phyloP scores from a whole-genome alignment of 2,888 invertebrate genomes.

The Pardosa pseudoannulata region DNA sequence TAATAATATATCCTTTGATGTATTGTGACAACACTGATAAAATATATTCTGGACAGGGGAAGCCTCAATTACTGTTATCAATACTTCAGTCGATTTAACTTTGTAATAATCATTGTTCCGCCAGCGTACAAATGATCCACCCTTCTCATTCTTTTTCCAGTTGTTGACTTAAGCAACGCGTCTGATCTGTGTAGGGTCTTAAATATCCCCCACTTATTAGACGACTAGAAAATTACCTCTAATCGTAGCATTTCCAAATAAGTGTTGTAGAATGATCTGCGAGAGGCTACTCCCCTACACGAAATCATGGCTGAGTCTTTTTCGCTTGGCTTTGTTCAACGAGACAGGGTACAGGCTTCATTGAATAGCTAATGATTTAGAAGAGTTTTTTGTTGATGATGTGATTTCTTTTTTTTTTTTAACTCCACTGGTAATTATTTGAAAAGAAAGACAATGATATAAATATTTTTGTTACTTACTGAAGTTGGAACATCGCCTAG shows the following conservation, averaged over 20 bases:
- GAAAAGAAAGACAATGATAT: background rate
- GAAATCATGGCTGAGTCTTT: background rate
- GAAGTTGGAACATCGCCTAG: background rate
- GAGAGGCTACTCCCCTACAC: background rate
- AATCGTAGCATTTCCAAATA: slow-evolving; percentile 1
- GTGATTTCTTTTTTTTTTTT: background rate
- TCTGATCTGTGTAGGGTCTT: background rate
- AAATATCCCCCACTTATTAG: slow-evolving; percentile 8
- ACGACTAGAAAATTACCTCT: slow-evolving; percentile 3
- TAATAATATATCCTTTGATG: background rate
- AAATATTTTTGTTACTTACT: background rate
- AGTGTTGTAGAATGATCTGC: background rate
- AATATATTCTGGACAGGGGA: background rate
- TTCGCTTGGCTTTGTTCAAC: background rate
- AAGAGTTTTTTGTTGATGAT: background rate
- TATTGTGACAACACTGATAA: background rate
- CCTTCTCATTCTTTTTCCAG: background rate
- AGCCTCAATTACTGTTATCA: background rate
- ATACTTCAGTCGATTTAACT: background rate
- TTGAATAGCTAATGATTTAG: slow-evolving; percentile 10
- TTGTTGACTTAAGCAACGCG: slow-evolving; percentile 3
- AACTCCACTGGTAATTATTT: background rate
- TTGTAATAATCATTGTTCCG: background rate
- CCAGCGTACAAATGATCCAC: background rate
- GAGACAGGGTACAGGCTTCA: background rate